These are phyloP conservation scores for Sipha maydis DNA, from an alignment of 2,888 invertebrate genomes.

Conservation along the genomic window DNA sequence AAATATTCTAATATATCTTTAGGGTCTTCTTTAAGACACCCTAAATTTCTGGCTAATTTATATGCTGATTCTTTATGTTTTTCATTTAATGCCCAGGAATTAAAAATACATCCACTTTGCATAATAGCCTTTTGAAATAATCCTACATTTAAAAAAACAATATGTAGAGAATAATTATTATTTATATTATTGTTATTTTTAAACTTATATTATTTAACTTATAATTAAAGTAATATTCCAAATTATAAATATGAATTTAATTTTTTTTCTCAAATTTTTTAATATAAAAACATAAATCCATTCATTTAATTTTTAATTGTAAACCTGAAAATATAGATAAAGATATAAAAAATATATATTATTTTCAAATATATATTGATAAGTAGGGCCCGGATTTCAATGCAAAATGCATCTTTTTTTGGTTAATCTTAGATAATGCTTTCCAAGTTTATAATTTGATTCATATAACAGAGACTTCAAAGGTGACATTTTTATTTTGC, in stretches of 20 bases:
- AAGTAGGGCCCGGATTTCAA: no score
- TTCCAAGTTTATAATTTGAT: no score
- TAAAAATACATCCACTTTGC: slow-evolving; percentile 64
- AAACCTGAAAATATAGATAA: no score
- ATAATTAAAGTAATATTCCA: neutral
- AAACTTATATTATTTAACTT: neutral
- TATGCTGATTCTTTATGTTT: slow-evolving; percentile 56
- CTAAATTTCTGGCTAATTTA: slow-evolving; percentile 63
- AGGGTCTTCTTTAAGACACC: slow-evolving; percentile 63
- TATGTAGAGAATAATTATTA: neutral
- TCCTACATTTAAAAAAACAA: slow-evolving; percentile 61
- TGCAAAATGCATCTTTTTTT: no score
- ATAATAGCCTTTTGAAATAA: slow-evolving; percentile 65
- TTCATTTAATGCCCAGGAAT: slow-evolving; percentile 64
- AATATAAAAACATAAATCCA: no score
- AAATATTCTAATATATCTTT: slow-evolving; percentile 64
- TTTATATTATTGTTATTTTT: neutral
- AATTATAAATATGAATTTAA: neutral
- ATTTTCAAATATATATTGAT: no score
- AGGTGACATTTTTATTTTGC: no score
- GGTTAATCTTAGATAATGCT: no score
- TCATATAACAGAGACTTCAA: no score
- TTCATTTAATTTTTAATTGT: no score
- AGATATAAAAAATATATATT: no score
- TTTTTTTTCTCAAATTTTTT: no score